Evolutionary conservation across 2,888 invertebrate genomes (phyloP), one percentile per base, ranked within the genome.

Genomic region (Sisyra nigra): DNA sequence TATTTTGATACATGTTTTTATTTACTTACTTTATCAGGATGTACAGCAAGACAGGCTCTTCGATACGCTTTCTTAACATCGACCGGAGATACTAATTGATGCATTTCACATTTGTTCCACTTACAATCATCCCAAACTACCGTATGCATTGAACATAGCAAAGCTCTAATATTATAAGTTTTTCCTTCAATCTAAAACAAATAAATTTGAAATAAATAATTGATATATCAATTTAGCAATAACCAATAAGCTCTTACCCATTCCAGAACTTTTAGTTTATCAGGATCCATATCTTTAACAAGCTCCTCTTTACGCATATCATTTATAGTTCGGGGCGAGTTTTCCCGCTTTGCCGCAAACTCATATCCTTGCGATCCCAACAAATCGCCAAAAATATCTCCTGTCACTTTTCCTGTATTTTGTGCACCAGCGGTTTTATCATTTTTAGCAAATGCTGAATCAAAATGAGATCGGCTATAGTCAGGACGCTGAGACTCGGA

Each of bases 41-140:
- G 98, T 33, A 97, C 93, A 41, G 92, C 89, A 34, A 98, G 72
- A 51, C 97, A 96, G 6, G 98, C 98, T 61, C 81, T 88, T 42
- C 94, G 72, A 60, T 97, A 98, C 52, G 83, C 79, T 57, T 93
- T 92, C 63, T 97, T 98, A 43, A 99, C 96, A 65, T 98, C 92
- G 1, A 81, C 79, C 2, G 91, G 72, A 0, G 87, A 74, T 17
- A 99, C 87, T 33, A 98, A 71, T 51, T 93, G 88, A 55, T 91
- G 80, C 93, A 99, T 97, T 57, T 92, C 88, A 55, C 85, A 83
- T 52, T 85, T 83, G 48, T 78, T 73, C 97, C 97, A 98, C 53
- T 88, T 83, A 19, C 84, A 85, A 40, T 86, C 93, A 38, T 76
- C 81, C 96, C 96, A 97, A 43, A 94, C 67, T 39, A 97, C 84